phyloP scores from a whole-genome alignment of 92 coral and sea anemone species.

The Porites evermanni region DNA sequence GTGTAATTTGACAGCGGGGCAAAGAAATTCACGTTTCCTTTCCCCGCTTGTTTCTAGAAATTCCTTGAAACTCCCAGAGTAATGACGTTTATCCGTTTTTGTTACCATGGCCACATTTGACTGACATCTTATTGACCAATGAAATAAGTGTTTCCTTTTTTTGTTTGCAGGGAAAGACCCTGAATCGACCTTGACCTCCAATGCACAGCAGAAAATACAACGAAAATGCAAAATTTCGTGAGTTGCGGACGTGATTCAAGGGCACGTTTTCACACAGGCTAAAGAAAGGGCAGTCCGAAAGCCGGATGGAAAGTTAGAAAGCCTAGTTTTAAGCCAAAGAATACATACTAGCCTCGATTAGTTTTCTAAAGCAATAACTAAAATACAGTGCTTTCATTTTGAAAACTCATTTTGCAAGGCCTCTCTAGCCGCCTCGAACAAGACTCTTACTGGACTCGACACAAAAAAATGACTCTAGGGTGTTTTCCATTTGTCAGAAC shows the following conservation, averaged over 20 bases:
- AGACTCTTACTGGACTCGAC: no score
- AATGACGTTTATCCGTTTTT: conserved; percentile 26
- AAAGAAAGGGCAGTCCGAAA: neutral
- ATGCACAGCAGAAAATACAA: neutral
- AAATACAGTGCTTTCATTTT: no score
- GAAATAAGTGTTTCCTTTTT: neutral
- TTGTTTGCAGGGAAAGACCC: conserved; percentile 45
- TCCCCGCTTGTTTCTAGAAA: conserved; percentile 29
- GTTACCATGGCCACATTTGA: conserved; percentile 33
- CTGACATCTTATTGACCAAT: conserved; percentile 60
- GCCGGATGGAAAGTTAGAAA: no score
- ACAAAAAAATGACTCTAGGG: no score
- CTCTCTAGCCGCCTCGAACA: no score
- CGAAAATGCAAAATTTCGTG: no score
- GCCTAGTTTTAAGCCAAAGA: no score
- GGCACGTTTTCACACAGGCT: neutral
- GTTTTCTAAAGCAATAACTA: no score
- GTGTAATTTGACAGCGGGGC: neutral
- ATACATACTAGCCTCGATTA: no score
- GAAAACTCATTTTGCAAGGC: no score
- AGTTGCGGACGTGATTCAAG: neutral
- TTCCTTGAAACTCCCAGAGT: conserved; percentile 18
- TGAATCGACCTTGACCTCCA: neutral
- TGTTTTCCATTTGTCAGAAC: no score
- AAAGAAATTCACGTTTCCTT: neutral